A percentile compares a stretch with the other conserved stretches of the same genome.
These are phyloP conservation scores for Hystrix brachyura DNA, from an alignment of 2,113 vertebrate genomes.

Conservation along the genomic window DNA sequence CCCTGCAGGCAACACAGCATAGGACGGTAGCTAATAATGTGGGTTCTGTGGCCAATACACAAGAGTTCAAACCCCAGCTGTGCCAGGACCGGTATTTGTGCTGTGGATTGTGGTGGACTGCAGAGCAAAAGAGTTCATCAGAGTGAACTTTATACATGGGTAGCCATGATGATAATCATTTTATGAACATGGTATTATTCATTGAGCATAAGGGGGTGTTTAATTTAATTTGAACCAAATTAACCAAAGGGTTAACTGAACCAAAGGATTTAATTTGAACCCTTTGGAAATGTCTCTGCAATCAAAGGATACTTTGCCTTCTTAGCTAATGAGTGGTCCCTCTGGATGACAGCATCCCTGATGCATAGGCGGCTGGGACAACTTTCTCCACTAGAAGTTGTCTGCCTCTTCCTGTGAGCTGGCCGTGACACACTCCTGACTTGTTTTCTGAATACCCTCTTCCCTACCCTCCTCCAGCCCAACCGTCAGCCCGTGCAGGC, in stretches of 20 bases:
- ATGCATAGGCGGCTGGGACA: not conserved
- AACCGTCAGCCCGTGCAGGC: too few relatives aligned
- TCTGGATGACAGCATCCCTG: not conserved
- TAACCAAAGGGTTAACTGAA: too few relatives aligned
- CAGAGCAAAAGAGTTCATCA: not conserved
- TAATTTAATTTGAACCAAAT: not conserved
- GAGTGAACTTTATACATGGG: not conserved
- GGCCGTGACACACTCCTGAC: too few relatives aligned
- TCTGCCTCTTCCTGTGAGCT: not conserved
- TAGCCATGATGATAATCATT: not conserved
- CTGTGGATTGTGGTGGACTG: not conserved
- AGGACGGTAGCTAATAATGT: not conserved
- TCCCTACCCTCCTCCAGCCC: not conserved
- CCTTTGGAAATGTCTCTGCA: not conserved
- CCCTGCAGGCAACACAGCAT: rapidly evolving
- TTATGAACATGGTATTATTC: not conserved
- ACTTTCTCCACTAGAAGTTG: not conserved
- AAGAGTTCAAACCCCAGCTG: not conserved
- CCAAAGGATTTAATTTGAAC: not conserved
- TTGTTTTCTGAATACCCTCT: not conserved
- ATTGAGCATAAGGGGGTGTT: not conserved
- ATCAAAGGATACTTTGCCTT: not conserved
- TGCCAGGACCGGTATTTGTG: not conserved
- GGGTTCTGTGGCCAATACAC: not conserved
- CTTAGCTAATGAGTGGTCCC: not conserved